Evolutionary conservation across 92 coral and sea anemone species (phyloP), one percentile per base, ranked within the genome.

Genomic region (Phenganax stokvisi): DNA sequence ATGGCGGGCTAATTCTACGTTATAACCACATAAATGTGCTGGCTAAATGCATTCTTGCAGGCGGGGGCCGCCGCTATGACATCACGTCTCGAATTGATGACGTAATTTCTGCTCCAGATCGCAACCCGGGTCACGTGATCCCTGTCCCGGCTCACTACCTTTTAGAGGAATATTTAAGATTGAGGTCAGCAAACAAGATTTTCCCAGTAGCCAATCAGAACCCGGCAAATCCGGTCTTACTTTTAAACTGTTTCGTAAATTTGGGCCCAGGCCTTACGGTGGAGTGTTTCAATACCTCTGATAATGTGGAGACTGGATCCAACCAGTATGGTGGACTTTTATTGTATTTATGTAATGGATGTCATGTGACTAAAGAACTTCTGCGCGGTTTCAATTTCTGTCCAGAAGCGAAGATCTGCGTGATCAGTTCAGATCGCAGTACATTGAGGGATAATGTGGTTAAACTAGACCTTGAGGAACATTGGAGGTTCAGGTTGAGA

Each of bases 361-460:
- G 81, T 77, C 84, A 89, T 60, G 92, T 94, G 77, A 88, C 91
- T 52, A 88, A 86, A 80, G 90, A 90, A 82, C 85, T 89, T 51
- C 90, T 94, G 37, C 89, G 91, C 54, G 90, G 89, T 81, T 92
- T 91, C 74, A 90, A 87, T 84, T 94, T 94, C 82, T 86, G 89
- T 70, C 89, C 92, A 77, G 90, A 91, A 79, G 96, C 98, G 27
- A 92, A 92, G 87, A 89, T 94, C 9, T 94, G 98, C 69, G 89
- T 94, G 70, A 92, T 94, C 74, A 92, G 97, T 53, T 93, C 88
- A 80, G 98, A 94, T 87, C 92, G 98, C 9, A 94, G 92, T 83
- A 87, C 92, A 55, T 90, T 94, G 69, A 87, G 98, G 86, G 97
- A 94, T 86, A 93, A 94, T 76, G 94, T 94, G 75, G 98, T 89